Evolutionary conservation across 2,888 invertebrate species (phyloP), one percentile per base, ranked within the genome.

Genomic region (Volucella zonaria): DNA sequence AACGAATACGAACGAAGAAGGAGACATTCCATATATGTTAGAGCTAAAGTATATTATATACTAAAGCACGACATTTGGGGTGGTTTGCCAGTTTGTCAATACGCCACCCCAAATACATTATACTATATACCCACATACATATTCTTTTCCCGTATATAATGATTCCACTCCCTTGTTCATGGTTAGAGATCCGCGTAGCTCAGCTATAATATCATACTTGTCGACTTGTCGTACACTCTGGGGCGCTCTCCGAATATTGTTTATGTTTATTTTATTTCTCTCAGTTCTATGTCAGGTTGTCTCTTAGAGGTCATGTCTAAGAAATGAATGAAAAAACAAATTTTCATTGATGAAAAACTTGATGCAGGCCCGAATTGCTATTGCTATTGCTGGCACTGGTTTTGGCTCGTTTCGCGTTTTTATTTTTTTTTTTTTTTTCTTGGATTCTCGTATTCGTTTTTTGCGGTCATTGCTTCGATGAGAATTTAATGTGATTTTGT

Each of bases 291-390:
- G 83, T 79, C 80, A 76, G 71, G 66, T 75, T 79, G 83, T 80
- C 83, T 83, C 80, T 83, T 83, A 76, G 83, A 83, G 83, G 83
- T 83, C 83, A 83, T 83, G 79, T 79, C 83, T 79, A 75, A 62
- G 83, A 70, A 80, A 73, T 83, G 83, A 83, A 83, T 83, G 83
- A 80, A 80, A 49, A 66, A 75, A 59, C 43, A 38, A 23, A 67
- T 71, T 54, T 80, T 83, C 83, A 83, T 83, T 83, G 80, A 83
- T 79, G 80, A 80, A 83, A 83, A 76, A 45, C 73, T 77, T 68
- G 52, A 70, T 64, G 56, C 51, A 68, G 62, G 45, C 40, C 4
- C 56, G n/a, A 62, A 61, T 75, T 56, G 64, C 18, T 80, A 61
- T 75, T 56, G 64, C 18, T 80, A 31, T 31, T 31, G 31, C 31